Evolutionary conservation across 2,113 vertebrate genomes (phyloP).

Genomic region (Chiloscyllium plagiosum): DNA sequence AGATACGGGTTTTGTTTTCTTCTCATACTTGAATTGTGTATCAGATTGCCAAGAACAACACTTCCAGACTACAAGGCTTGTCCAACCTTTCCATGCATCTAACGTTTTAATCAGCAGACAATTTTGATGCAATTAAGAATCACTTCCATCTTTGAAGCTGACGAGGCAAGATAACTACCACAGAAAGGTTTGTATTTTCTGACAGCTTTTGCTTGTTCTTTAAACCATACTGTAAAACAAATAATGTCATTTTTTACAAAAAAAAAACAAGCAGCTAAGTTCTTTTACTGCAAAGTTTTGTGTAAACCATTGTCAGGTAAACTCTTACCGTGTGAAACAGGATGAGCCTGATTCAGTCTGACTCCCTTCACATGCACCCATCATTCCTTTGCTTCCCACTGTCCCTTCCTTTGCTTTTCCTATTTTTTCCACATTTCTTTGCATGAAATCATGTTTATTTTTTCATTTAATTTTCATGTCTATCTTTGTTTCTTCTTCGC

Average conservation of each 20-base stretch:
- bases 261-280: not conserved
- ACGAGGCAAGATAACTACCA: not conserved
- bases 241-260: not conserved
- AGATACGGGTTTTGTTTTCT: not conserved
- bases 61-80: not conserved
- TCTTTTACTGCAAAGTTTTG: not conserved
- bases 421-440: not conserved
- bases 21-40: not conserved
- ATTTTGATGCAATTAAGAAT: not conserved
- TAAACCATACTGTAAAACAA: not conserved
- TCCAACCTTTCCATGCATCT: not conserved
- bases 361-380: not conserved
- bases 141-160: not conserved
- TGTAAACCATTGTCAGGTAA: not conserved
- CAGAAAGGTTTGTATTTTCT: not conserved
- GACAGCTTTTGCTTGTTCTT: not conserved
- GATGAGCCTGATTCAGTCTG: not conserved
- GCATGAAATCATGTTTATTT: not conserved
- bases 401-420: not conserved
- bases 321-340: not conserved
- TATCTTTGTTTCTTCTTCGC: not conserved
- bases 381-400: not conserved
- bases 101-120: not conserved
- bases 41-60: not conserved
- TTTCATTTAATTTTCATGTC: not conserved